Percentiles rank a stretch among this genome's conserved stretches.
Conservation (phyloP, 1,140 invertebrate genomes). For the Araneus ventricosus region DNA sequence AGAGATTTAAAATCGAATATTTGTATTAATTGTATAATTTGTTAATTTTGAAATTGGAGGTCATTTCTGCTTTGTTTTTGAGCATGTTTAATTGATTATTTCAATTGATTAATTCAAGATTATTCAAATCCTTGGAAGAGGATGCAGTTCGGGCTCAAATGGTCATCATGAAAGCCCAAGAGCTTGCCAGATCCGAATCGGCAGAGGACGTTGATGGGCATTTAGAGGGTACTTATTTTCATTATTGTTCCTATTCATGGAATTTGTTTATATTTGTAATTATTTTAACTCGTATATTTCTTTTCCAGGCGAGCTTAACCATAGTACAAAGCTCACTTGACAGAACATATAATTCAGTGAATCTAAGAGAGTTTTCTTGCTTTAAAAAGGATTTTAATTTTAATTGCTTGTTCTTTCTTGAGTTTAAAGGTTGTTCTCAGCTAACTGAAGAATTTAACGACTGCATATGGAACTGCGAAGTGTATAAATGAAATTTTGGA, state of each 20-base stretch:
- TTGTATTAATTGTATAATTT: too few species aligned
- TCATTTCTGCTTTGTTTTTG: too few species aligned
- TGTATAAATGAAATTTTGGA: too few species aligned
- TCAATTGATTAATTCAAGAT: neutral
- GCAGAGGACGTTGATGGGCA: conserved; percentile 17
- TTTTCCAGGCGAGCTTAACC: neutral
- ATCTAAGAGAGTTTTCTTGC: neutral
- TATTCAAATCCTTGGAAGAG: conserved; percentile 77
- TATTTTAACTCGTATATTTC: neutral
- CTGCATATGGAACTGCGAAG: too few species aligned
- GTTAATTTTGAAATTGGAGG: too few species aligned
- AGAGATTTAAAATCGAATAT: too few species aligned
- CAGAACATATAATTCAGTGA: neutral
- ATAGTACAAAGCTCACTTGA: neutral
- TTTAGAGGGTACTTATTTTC: conserved; percentile 22
- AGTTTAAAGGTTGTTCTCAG: too few species aligned
- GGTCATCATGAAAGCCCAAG: conserved; percentile 61
- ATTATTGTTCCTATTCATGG: neutral
- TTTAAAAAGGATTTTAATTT: neutral
- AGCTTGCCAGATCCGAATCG: conserved; percentile 25
- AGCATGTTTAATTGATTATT: too few species aligned
- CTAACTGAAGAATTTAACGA: neutral
- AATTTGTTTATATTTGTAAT: neutral
- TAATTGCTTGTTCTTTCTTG: too few species aligned
- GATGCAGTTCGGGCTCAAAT: conserved; percentile 71